phyloP scores from a whole-genome alignment of 2,113 vertebrate genomes.

The Sturnus vulgaris region DNA sequence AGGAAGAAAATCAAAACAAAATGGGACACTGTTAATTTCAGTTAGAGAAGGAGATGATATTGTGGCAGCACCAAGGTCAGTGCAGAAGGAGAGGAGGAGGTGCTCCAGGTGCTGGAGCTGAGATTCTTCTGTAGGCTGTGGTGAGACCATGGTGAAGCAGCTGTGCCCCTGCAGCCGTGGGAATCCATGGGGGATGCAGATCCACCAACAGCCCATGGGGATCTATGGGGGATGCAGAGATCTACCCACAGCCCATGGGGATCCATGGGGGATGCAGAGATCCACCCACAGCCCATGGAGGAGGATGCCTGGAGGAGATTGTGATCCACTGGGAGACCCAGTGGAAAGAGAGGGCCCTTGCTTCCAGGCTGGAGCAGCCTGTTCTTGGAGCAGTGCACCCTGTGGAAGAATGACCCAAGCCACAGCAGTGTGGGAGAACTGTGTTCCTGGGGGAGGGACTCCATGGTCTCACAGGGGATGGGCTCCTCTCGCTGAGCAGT shows the following conservation, averaged over 20 bases:
- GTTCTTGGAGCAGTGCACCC: too few relatives aligned
- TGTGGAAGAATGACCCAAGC: too few relatives aligned
- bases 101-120: rapidly evolving
- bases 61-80: not conserved
- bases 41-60: not conserved
- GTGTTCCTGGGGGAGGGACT: not conserved
- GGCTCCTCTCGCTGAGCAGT: not conserved
- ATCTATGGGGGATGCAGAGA: too few relatives aligned
- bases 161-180: not conserved
- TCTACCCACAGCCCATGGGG: too few relatives aligned
- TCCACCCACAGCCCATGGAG: not conserved
- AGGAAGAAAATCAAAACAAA: not conserved
- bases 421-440: too few relatives aligned
- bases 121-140: not conserved
- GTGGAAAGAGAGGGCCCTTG: too few relatives aligned
- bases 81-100: not conserved
- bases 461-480: too few relatives aligned
- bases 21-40: too few relatives aligned
- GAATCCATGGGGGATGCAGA: not conserved
- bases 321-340: not conserved
- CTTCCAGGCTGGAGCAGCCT: not conserved
- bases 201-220: not conserved
- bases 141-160: not conserved
- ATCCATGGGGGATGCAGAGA: not conserved
- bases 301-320: not conserved